phyloP scores from a whole-genome alignment of 2,797 vertebrate species.

The Agapornis canus region DNA sequence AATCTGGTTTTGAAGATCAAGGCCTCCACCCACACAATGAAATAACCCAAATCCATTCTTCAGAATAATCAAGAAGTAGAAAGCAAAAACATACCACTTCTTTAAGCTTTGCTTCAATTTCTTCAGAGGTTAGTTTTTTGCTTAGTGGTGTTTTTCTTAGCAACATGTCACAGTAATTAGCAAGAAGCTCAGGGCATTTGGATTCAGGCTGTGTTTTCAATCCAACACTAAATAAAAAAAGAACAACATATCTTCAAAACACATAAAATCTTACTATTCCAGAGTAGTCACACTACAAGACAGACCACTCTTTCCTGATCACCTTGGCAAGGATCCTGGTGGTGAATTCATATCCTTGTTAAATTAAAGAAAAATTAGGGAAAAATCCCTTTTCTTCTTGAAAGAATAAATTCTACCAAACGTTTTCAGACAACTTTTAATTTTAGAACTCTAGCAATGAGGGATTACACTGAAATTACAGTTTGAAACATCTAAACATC shows the following conservation, averaged over 20 bases:
- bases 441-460: not conserved
- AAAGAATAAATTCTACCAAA: not conserved
- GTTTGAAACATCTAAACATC: not conserved
- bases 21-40: not conserved
- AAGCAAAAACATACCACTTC: constrained; percentile 89
- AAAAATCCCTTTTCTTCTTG: not conserved
- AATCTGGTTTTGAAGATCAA: not conserved
- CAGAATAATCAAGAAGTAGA: not conserved
- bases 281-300: not conserved
- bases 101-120: constrained; percentile 98
- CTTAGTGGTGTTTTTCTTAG: constrained; percentile 97
- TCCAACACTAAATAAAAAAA: constrained; percentile 85
- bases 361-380: not conserved
- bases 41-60: not conserved
- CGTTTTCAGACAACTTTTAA: not conserved
- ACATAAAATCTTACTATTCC: not conserved
- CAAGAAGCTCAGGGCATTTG: constrained; percentile 97
- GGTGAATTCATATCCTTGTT: not conserved
- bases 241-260: not conserved
- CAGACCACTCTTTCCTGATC: not conserved
- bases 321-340: not conserved
- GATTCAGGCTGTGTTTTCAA: constrained; percentile 98
- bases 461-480: not conserved
- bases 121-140: constrained; percentile 98
- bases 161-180: constrained; percentile 99